phyloP scores from a whole-genome alignment of 2,888 invertebrate species.

The Ochlodes sylvanus region DNA sequence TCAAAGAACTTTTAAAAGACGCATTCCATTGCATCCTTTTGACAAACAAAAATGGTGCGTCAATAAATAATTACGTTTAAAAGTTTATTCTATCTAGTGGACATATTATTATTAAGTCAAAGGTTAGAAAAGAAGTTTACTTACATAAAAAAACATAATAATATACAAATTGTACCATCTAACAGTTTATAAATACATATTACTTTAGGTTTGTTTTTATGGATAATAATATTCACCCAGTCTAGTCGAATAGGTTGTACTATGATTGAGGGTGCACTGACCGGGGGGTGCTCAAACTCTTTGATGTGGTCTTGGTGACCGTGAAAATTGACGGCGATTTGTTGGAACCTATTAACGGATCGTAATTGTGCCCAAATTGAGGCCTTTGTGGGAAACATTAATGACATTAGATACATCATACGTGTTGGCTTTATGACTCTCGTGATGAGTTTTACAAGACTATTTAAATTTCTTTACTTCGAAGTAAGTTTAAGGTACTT shows the following conservation, averaged over 20 bases:
- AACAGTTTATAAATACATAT: too few species aligned
- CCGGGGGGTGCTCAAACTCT: slow-evolving; percentile 70
- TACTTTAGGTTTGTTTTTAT: neutral
- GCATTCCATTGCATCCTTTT: too few species aligned
- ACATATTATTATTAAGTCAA: too few species aligned
- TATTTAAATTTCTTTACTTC: too few species aligned
- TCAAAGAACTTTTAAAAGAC: too few species aligned
- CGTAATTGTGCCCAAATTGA: slow-evolving; percentile 64
- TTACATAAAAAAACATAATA: neutral
- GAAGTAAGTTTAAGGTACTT: too few species aligned
- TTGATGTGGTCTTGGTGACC: slow-evolving; percentile 81
- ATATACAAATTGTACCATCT: neutral
- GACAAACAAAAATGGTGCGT: too few species aligned
- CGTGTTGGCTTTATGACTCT: neutral
- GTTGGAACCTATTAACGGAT: slow-evolving; percentile 70
- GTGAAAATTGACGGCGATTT: slow-evolving; percentile 77
- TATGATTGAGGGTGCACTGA: slow-evolving; percentile 56
- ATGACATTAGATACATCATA: slow-evolving; percentile 2
- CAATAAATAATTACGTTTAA: too few species aligned
- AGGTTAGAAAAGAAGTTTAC: too few species aligned
- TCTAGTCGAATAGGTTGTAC: slow-evolving; percentile 39
- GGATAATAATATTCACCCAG: slow-evolving; percentile 43
- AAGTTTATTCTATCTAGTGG: too few species aligned
- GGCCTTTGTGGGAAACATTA: slow-evolving; percentile 48
- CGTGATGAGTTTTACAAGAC: slow-evolving; percentile 13